These are phyloP conservation scores for Peromyscus californicus DNA, from an alignment of 2,113 vertebrate genomes.

Conservation along the genomic window DNA sequence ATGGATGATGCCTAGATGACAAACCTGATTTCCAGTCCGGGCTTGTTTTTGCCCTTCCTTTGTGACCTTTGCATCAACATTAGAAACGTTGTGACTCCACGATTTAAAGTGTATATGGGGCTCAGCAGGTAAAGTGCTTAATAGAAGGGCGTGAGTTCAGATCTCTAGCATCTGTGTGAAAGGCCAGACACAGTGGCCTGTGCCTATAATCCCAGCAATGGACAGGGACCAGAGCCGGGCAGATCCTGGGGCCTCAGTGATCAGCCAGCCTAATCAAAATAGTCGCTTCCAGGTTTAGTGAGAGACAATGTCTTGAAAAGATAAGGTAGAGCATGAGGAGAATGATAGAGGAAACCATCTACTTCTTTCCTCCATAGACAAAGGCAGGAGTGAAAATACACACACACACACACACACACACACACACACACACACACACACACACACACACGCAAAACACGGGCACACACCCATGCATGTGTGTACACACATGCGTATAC, in stretches of 20 bases:
- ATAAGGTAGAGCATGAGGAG: neutral
- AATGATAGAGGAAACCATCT: neutral
- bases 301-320: neutral
- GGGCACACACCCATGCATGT: neutral
- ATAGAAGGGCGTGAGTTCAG: neutral
- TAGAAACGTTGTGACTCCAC: neutral
- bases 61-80: neutral
- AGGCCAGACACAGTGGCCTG: neutral
- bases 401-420: neutral
- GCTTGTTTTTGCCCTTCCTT: neutral
- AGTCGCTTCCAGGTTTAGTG: neutral
- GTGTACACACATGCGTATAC: neutral
- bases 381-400: neutral
- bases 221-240: neutral
- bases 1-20: fast-evolving
- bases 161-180: neutral
- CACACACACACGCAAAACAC: neutral
- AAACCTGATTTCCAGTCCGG: neutral
- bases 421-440: neutral
- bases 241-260: no score
- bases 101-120: neutral
- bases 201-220: neutral
- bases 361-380: neutral
- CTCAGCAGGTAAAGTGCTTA: no score
- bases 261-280: neutral